Evolutionary conservation across 1,140 invertebrate genomes (phyloP).

Genomic region (Zophobas atratus): DNA sequence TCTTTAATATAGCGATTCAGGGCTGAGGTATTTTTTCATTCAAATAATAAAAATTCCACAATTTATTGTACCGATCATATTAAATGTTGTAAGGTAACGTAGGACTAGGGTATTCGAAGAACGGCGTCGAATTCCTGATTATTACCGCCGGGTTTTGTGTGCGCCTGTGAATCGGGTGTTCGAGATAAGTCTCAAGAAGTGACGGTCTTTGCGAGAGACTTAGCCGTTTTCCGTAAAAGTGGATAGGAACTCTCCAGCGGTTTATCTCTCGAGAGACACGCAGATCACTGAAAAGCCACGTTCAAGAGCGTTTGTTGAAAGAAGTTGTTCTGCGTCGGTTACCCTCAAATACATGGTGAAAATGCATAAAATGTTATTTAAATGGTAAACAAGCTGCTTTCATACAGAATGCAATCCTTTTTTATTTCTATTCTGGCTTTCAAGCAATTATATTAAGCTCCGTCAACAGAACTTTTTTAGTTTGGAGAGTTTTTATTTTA

Average conservation of each 20-base stretch:
- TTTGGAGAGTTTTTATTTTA: too few species aligned
- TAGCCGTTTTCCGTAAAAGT: conserved; percentile 37
- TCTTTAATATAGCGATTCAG: conserved; percentile 29
- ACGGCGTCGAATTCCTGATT: conserved; percentile 24
- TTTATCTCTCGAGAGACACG: conserved; percentile 49
- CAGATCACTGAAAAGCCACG: conserved; percentile 46
- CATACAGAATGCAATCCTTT: neutral
- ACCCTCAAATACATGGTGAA: conserved; percentile 24
- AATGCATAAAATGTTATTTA: conserved; percentile 44
- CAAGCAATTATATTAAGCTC: too few species aligned
- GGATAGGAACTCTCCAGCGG: conserved; percentile 47
- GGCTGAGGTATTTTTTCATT: conserved; percentile 21
- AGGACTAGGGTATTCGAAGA: neutral
- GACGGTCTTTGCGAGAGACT: conserved; percentile 44
- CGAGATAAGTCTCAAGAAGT: conserved; percentile 43
- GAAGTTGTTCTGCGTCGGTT: conserved; percentile 47
- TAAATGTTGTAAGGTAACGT: conserved; percentile 13
- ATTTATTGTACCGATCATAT: conserved; percentile 21
- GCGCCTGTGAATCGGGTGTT: conserved; percentile 34
- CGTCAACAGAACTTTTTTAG: too few species aligned
- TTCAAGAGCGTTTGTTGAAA: conserved; percentile 39
- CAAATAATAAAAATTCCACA: conserved; percentile 33
- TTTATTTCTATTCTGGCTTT: too few species aligned
- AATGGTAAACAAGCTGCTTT: conserved; percentile 9
- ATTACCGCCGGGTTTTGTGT: conserved; percentile 23